Percentiles rank a stretch among this genome's conserved stretches.
Evolutionary conservation across 1,140 invertebrate species (phyloP).

Genomic region (Drosophila sturtevanti): DNA sequence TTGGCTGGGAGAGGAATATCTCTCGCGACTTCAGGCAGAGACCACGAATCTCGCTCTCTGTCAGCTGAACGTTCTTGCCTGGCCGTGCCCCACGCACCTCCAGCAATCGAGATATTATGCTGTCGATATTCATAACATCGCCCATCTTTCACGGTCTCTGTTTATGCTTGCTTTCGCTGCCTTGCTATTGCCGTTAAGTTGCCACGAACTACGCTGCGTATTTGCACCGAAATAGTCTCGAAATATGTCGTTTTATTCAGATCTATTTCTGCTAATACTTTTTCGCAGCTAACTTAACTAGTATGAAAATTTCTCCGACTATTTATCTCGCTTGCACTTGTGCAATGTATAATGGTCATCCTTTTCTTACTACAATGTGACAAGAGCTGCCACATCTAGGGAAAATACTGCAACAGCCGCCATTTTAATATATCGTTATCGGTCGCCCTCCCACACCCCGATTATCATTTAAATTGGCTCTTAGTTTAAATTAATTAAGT

Average conservation of each 20-base stretch:
- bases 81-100: constrained; percentile 82
- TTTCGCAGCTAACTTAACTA: constrained; percentile 15
- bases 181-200: constrained; percentile 47
- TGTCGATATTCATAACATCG: constrained; percentile 82
- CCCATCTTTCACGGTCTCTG: constrained; percentile 64
- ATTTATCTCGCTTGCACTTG: constrained; percentile 12
- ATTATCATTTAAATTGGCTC: constrained; percentile 16
- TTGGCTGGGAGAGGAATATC: constrained; percentile 99
- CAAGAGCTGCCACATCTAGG: neutral
- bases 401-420: neutral
- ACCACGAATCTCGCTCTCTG: constrained; percentile 97
- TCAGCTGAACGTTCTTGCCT: constrained; percentile 97
- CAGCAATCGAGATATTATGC: constrained; percentile 79
- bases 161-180: constrained; percentile 39
- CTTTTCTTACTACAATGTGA: too few relatives aligned
- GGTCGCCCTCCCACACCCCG: constrained; percentile 6
- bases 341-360: neutral
- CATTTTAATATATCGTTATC: neutral
- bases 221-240: constrained; percentile 35
- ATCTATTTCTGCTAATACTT: constrained; percentile 61
- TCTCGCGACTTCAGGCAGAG: constrained; percentile 98
- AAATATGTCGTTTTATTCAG: constrained; percentile 58
- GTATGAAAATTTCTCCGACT: too few relatives aligned
- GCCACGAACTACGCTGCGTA: constrained; percentile 57
- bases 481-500: constrained; percentile 51